Base-by-base conservation (phyloP, 2,888 invertebrate genomes). In the Zygothrica quintamaculata region DNA sequence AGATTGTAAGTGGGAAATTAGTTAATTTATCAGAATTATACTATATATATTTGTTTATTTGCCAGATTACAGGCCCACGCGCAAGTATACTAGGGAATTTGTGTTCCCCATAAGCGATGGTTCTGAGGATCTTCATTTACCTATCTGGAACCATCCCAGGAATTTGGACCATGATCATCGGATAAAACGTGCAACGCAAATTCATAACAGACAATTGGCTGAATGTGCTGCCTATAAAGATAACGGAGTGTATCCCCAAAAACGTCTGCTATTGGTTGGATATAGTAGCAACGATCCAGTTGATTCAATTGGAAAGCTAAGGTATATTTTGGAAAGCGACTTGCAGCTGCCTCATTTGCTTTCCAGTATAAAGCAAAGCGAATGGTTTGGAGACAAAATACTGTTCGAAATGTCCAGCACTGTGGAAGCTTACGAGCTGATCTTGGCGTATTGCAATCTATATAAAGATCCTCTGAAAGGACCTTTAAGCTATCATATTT, bases 321-420 rank as follows among this genome's bases (percentile, higher is more conserved):
- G 62, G 13, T 12, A 6, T 1, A 31, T 68, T 8, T 11, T 66
- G 3, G 11, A 9, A 1, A 25, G 39, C 40, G 52, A 68, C 15
- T 34, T 60, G 8, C 1, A 40, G 0, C 36, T 60, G 13, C 1
- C 34, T 0, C 4, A 52, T 6, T 6, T 64, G 25, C 16, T 8
- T 0, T 48, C 16, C 9, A 39, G 3, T 0, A 13, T 59, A 4
- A 1, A 15, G 1, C 37, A 56, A 1, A 39, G 26, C n/a, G 15
- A 48, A 6, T 1, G 25, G 4, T 8, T 16, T 9, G 5, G 6
- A 3, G 43, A 57, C 8, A 16, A 11, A n/a, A 5, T 66, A 25
- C 39, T 60, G 2, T 57, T 68, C 6, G 48, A 65, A 39, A 60
- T 68, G 66, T 47, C 40, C 1, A 34, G 9, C 4, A 33, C 5